A percentile compares a stretch with the other conserved stretches of the same genome.
Evolutionary conservation across 2,797 vertebrate genomes (phyloP).

Genomic region (Neosalanx taihuensis): DNA sequence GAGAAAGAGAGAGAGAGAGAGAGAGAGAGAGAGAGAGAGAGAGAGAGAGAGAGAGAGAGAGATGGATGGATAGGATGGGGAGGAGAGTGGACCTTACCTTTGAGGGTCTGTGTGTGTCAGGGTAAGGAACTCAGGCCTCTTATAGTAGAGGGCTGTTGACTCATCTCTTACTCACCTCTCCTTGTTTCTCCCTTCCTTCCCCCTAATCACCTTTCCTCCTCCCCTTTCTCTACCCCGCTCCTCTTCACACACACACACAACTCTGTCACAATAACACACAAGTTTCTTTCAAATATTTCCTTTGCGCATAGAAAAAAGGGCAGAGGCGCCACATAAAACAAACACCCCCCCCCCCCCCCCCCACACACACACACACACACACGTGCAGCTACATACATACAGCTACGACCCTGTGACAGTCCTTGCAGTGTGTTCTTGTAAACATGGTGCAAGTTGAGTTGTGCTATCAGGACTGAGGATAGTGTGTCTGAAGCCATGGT

Average conservation of each 20-base stretch:
- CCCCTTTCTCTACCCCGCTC: conserved; percentile 28
- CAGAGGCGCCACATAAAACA: conserved; percentile 10
- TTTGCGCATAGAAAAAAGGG: conserved; percentile 21
- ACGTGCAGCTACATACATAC: not conserved
- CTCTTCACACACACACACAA: conserved; percentile 38
- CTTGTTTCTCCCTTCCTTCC: conserved; percentile 34
- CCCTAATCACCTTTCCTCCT: conserved; percentile 33
- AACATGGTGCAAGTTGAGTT: not conserved
- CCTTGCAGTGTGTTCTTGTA: not conserved
- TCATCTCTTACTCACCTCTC: conserved; percentile 78
- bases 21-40: conserved; percentile 16
- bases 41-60: conserved; percentile 15
- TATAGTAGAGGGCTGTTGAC: conserved; percentile 76
- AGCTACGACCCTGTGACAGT: too few species aligned
- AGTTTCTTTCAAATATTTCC: conserved; percentile 18
- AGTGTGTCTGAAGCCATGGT: not conserved
- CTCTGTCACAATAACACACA: conserved; percentile 30
- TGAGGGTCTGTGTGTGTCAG: conserved; percentile 53
- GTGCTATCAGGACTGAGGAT: not conserved
- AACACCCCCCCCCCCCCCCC: not conserved
- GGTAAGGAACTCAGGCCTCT: conserved; percentile 64
- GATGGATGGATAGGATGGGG: conserved; percentile 22
- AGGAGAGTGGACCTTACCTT: conserved; percentile 67
- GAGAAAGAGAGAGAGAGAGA: not conserved
- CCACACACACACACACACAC: conserved; percentile 20